A percentile compares a stretch with the other conserved stretches of the same genome.
Conservation (phyloP, 2,797 vertebrate genomes). For the Pangasius macronema region DNA sequence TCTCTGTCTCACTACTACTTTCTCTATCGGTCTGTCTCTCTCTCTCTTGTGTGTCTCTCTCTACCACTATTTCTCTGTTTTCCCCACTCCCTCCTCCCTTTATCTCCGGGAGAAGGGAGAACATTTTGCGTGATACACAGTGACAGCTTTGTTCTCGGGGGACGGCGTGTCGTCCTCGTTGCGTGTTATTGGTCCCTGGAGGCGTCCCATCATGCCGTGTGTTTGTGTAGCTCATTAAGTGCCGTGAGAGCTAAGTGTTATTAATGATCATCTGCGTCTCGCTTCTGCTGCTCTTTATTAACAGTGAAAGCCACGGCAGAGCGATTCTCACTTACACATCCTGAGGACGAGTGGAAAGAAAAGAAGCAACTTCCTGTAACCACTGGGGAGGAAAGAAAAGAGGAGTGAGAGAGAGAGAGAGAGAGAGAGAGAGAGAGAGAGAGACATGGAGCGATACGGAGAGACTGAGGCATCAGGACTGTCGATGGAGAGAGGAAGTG, state of each 20-base stretch:
- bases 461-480: not conserved
- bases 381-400: not conserved
- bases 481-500: not conserved
- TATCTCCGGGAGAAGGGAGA: slow-evolving; percentile 40
- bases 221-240: slow-evolving; percentile 58
- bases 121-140: slow-evolving; percentile 34
- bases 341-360: not conserved
- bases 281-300: slow-evolving; percentile 38
- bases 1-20: not conserved
- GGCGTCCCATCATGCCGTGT: slow-evolving; percentile 28
- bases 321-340: not conserved
- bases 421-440: not conserved
- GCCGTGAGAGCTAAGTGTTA: slow-evolving; percentile 53
- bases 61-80: not conserved
- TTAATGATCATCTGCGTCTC: slow-evolving; percentile 51
- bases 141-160: slow-evolving; percentile 39
- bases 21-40: not conserved
- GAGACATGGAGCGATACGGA: not conserved
- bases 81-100: not conserved
- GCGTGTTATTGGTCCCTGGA: slow-evolving; percentile 47
- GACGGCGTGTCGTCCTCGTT: slow-evolving; percentile 27
- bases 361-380: slow-evolving; percentile 1
- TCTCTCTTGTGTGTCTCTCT: not conserved
- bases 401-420: slow-evolving; percentile 2
- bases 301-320: slow-evolving; percentile 13